Evolutionary conservation across 2,113 vertebrate species (phyloP).

Genomic region (Anhinga rufa): DNA sequence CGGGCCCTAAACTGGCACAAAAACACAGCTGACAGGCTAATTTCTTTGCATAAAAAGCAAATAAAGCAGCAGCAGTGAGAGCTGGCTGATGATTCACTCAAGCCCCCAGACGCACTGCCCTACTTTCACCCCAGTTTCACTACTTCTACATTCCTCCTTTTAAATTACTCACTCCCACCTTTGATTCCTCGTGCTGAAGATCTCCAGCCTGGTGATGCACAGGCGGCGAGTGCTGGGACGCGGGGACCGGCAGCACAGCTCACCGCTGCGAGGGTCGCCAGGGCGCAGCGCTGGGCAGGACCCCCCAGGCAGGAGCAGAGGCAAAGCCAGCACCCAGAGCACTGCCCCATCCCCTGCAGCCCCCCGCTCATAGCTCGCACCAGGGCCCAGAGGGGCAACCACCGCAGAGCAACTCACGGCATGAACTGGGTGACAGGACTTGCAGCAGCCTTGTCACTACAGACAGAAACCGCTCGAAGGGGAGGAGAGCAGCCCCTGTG

Average conservation of each 20-base stretch:
- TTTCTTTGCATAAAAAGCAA: neutral
- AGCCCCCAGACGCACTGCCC: neutral
- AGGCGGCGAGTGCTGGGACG: accelerated
- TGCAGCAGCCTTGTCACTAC: neutral
- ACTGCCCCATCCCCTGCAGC: neutral
- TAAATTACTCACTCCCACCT: neutral
- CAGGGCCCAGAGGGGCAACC: neutral
- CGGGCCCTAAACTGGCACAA: neutral
- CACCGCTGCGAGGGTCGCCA: neutral
- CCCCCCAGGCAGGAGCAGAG: neutral
- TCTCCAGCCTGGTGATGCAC: neutral
- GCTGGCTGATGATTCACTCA: neutral
- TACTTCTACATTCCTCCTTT: neutral
- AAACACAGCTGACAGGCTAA: neutral
- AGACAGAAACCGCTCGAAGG: neutral
- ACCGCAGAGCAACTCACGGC: accelerated
- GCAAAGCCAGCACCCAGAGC: neutral
- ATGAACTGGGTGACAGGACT: neutral
- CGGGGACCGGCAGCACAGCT: too few species aligned
- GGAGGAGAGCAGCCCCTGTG: accelerated
- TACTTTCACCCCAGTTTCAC: neutral
- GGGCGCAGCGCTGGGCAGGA: neutral
- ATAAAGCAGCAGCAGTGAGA: neutral
- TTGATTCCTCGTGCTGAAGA: neutral
- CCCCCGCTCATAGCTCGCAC: neutral